These are phyloP conservation scores for Graptemys geographica DNA, from an alignment of 2,797 vertebrate species.

Conservation along the genomic window DNA sequence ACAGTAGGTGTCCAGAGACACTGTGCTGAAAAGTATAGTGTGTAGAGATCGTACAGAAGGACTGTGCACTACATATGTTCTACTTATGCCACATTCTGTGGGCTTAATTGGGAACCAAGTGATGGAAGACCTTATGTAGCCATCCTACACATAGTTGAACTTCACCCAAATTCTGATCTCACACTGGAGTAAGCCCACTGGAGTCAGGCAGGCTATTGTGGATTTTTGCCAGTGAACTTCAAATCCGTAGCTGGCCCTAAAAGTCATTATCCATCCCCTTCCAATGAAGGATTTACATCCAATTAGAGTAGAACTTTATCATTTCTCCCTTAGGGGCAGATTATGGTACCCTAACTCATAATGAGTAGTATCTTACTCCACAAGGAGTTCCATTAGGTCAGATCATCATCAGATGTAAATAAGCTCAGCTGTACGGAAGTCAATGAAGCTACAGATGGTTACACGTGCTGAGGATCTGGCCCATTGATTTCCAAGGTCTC, in stretches of 20 bases:
- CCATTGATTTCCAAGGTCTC: too few relatives aligned
- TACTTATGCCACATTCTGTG: neutral
- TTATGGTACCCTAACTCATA: neutral
- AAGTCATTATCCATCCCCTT: neutral
- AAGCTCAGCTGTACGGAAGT: too few relatives aligned
- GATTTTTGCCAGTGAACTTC: neutral
- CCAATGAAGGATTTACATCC: neutral
- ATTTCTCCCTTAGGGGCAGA: neutral
- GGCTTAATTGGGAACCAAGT: neutral
- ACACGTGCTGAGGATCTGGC: too few relatives aligned
- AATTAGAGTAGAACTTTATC: neutral
- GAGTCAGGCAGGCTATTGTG: neutral
- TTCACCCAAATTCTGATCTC: neutral
- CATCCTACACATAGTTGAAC: neutral
- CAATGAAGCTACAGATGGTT: too few relatives aligned
- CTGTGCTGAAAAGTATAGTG: neutral
- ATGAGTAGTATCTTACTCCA: neutral
- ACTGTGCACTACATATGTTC: neutral
- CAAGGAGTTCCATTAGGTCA: neutral
- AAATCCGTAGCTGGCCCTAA: neutral
- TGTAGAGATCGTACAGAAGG: neutral
- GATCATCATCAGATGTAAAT: too few relatives aligned
- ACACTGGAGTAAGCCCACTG: neutral
- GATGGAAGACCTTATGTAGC: neutral
- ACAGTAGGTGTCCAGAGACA: neutral